Evolutionary conservation across 2,888 invertebrate species (phyloP), one percentile per base, ranked within the genome.

Genomic region (Amphiduros pacificus): DNA sequence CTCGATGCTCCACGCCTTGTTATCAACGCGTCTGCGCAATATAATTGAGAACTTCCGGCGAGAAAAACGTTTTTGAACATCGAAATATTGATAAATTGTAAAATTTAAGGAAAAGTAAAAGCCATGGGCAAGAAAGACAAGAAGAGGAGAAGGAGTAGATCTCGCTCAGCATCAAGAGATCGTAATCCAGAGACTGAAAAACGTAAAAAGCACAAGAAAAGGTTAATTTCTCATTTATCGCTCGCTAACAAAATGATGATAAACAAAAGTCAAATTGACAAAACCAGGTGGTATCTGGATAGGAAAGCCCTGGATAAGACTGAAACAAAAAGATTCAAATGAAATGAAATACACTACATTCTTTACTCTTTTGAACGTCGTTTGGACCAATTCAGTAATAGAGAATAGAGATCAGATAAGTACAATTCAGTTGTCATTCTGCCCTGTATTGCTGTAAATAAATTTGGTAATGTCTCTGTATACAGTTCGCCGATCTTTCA

Each of bases 81-180:
- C 48, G 14, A 9, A 6, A 48, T n/a, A 11, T 22, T 26, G n/a
- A 51, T 11, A 9, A 51, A 5, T 26, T 26, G 11, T 6, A 51
- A 26, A 20, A 22, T 26, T 27, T 9, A 9, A 27, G 5, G 5
- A 22, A 4, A 11, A 51, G n/a, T 26, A 51, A n/a, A 27, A 20
- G 28, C 6, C 24, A 56, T 56, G 56, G 56, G 56, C 26, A 14
- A 49, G n/a, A 56, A 56, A 48, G 56, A 56, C 27, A 56, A 56
- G 27, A 56, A 56, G 52, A 59, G 48, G 22, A 36, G 36, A 11
- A 51, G 36, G 44, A n/a, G 22, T 17, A 32, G 59, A 41, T 59
- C 59, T 2, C 52, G 59, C 14, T 53, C 52, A 2, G 40, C 41
- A 28, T 59, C 59, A 2, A 50, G 51, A 40, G 59, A 53, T 11